Percentiles rank a stretch among this genome's conserved stretches.
Conservation (phyloP, 1,140 invertebrate genomes). For the Plodia interpunctella region DNA sequence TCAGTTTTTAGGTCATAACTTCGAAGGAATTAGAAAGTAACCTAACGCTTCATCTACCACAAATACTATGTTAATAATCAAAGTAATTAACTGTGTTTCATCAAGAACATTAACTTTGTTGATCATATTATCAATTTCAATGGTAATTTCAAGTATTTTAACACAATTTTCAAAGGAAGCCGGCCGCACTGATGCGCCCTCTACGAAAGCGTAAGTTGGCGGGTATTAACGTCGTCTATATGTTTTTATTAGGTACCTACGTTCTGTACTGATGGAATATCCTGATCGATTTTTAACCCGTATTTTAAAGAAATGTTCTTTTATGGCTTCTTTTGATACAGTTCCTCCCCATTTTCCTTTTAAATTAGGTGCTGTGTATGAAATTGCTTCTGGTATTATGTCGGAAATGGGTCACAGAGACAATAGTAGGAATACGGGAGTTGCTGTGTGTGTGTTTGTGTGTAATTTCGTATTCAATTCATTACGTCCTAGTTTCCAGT, state of each 20-base stretch:
- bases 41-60: not conserved
- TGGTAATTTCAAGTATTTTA: slow-evolving; percentile 4
- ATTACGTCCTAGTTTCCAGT: slow-evolving; percentile 17
- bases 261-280: slow-evolving; percentile 3
- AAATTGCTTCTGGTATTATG: slow-evolving; percentile 13
- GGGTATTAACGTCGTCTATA: slow-evolving; percentile 7
- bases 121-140: not conserved
- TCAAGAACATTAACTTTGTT: not conserved
- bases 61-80: not conserved
- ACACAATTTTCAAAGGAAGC: not conserved
- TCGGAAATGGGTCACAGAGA: slow-evolving; percentile 51
- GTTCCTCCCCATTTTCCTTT: not conserved
- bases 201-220: slow-evolving; percentile 1
- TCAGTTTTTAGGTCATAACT: no score
- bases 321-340: slow-evolving; percentile 1
- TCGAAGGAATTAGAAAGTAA: not conserved
- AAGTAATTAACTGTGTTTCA: not conserved
- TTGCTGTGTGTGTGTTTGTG: slow-evolving; percentile 13
- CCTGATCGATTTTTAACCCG: slow-evolving; percentile 9
- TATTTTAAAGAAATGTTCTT: not conserved
- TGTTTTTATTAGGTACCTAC: slow-evolving; percentile 9
- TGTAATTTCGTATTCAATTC: slow-evolving; percentile 31
- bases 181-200: not conserved
- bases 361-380: not conserved
- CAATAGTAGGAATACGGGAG: slow-evolving; percentile 34